phyloP scores from a whole-genome alignment of 2,888 invertebrate genomes.

The Cephus nigrinus region DNA sequence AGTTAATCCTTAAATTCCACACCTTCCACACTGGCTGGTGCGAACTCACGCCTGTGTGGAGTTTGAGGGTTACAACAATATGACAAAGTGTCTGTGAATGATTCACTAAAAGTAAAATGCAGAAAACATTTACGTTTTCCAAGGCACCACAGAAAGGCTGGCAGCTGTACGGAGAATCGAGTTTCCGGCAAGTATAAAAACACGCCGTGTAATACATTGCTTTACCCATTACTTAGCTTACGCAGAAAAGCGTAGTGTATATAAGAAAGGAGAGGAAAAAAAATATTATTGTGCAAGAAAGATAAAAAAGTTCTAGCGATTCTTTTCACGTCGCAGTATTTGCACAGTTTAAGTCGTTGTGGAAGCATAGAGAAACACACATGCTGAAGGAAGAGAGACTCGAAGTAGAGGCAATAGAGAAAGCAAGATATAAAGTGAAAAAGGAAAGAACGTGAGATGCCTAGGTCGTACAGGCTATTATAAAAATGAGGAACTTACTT shows the following conservation, averaged over 20 bases:
- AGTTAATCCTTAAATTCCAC: no score
- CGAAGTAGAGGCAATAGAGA: neutral
- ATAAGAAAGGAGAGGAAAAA: neutral
- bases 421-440: neutral
- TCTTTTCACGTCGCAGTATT: neutral
- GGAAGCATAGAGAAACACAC: neutral
- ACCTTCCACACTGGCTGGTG: no score
- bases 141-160: neutral
- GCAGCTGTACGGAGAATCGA: neutral
- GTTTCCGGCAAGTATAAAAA: neutral
- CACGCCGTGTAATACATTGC: neutral
- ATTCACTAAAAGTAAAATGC: no score
- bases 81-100: no score
- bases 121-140: no score
- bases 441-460: neutral
- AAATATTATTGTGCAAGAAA: neutral
- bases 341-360: neutral
- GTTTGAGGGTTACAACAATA: no score
- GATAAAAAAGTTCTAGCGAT: neutral
- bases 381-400: neutral
- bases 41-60: no score
- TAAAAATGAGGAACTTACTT: conserved; percentile 40
- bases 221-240: neutral
- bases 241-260: neutral
- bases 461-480: neutral